Conservation (phyloP, 1,140 invertebrate species). For the Physella acuta region DNA sequence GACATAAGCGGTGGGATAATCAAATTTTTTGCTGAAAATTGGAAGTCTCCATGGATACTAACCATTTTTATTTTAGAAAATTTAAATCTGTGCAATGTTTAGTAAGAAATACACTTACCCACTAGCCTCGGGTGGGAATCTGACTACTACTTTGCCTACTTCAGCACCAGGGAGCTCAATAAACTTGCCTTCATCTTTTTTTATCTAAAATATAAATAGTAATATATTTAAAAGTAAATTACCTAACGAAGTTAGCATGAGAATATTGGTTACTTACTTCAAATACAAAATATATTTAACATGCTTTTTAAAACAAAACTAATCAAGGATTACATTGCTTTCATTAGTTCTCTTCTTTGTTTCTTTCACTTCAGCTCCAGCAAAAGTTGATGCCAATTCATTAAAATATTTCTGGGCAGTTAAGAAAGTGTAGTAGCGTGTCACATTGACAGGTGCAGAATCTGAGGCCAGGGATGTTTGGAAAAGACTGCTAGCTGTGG, state of each 20-base stretch:
- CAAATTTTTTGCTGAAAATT: no score
- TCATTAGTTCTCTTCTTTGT: constrained; percentile 31
- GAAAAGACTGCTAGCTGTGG: constrained; percentile 51
- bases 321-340: background rate
- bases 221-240: background rate
- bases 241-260: background rate
- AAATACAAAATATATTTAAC: background rate
- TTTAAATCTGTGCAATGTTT: no score
- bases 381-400: constrained; percentile 64
- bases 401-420: constrained; percentile 65
- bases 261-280: background rate
- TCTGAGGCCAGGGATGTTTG: constrained; percentile 52
- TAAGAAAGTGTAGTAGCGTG: constrained; percentile 74
- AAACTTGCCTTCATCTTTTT: constrained; percentile 87
- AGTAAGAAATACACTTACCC: constrained; percentile 65
- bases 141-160: constrained; percentile 89
- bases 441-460: constrained; percentile 67
- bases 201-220: constrained; percentile 35
- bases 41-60: no score
- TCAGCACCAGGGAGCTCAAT: constrained; percentile 93
- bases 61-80: no score
- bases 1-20: no score
- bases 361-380: constrained; percentile 31
- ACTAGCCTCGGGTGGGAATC: constrained; percentile 98
- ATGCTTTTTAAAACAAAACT: background rate